Conservation (phyloP, 1,140 invertebrate species). For the Zophobas morio region DNA sequence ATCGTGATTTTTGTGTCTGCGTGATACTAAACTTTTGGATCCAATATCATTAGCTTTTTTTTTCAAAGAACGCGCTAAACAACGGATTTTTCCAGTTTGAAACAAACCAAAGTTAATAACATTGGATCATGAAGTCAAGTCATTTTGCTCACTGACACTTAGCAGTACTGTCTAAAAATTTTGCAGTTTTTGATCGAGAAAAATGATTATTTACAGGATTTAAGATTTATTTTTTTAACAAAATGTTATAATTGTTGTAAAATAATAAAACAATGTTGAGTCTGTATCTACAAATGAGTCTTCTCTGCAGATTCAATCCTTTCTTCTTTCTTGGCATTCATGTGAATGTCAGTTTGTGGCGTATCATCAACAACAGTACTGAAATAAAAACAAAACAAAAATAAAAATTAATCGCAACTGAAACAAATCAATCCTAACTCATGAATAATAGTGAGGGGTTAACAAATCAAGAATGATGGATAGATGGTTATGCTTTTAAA, state of each 20-base stretch:
- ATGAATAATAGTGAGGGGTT: slow-evolving; percentile 2
- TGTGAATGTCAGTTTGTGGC: slow-evolving; percentile 4
- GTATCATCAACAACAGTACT: slow-evolving; percentile 35
- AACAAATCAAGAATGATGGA: slow-evolving; percentile 22
- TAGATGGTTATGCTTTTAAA: too few relatives aligned
- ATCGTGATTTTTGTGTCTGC: slow-evolving; percentile 35
- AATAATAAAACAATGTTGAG: slow-evolving; percentile 25
- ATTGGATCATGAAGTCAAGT: slow-evolving; percentile 30
- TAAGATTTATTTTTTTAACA: slow-evolving; percentile 22
- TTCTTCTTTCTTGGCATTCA: slow-evolving; percentile 19
- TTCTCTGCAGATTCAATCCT: slow-evolving; percentile 8
- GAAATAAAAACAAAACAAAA: slow-evolving; percentile 52
- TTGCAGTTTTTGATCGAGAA: slow-evolving; percentile 1
- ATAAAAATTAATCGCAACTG: slow-evolving; percentile 43
- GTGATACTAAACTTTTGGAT: slow-evolving; percentile 20
- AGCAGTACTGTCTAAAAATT: slow-evolving; percentile 30
- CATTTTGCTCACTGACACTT: slow-evolving; percentile 11
- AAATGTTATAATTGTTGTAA: slow-evolving; percentile 27
- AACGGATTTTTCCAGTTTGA: neutral
- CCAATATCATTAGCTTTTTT: slow-evolving; percentile 17
- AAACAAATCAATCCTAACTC: slow-evolving; percentile 3
- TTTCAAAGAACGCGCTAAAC: neutral
- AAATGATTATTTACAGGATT: slow-evolving; percentile 10
- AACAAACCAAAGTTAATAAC: neutral
- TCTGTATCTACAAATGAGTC: slow-evolving; percentile 36